phyloP scores from a whole-genome alignment of 2,113 vertebrate genomes.

The Chunga burmeisteri region DNA sequence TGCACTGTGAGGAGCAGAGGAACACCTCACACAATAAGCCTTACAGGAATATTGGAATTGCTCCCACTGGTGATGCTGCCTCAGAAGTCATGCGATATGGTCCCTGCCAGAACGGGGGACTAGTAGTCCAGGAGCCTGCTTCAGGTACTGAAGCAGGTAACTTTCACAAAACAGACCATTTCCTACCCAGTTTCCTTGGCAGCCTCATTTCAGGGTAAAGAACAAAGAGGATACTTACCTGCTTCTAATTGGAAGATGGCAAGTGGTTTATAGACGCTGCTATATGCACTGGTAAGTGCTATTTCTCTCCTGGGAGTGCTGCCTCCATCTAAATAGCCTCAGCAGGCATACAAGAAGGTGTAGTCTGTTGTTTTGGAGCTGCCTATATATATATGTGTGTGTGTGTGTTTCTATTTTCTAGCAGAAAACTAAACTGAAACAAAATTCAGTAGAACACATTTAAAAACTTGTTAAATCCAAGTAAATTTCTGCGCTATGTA shows the following conservation, averaged over 20 bases:
- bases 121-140: not conserved
- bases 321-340: too few relatives aligned
- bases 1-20: not conserved
- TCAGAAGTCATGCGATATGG: fast-evolving
- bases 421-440: not conserved
- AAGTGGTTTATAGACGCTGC: not conserved
- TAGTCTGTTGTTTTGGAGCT: not conserved
- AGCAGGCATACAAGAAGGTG: too few relatives aligned
- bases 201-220: not conserved
- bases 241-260: not conserved
- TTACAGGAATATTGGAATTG: not conserved
- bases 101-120: not conserved
- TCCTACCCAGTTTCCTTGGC: not conserved
- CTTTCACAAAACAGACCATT: not conserved
- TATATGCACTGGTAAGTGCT: not conserved
- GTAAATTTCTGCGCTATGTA: not conserved
- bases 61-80: not conserved
- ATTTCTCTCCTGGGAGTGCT: not conserved
- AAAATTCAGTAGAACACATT: not conserved
- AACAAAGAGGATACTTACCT: not conserved
- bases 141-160: not conserved
- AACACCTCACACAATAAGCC: not conserved
- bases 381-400: not conserved
- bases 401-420: not conserved
- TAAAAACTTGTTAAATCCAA: not conserved